Conservation (phyloP, 2,888 invertebrate genomes). For the Autographa pulchrina region DNA sequence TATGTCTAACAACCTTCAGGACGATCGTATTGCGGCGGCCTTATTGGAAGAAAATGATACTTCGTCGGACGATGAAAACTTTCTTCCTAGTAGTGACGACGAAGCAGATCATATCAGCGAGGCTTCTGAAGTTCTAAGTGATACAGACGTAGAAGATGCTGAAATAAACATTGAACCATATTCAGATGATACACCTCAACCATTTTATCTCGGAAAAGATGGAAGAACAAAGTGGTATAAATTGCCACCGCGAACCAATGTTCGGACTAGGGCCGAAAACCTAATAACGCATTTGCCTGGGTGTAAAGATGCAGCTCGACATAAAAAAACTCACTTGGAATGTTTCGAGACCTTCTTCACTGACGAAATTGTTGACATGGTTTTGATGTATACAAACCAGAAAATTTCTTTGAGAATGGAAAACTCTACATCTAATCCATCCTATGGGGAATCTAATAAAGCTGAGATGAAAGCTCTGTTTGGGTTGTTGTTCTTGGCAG, state of each 20-base stretch:
- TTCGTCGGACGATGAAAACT: constrained; percentile 19
- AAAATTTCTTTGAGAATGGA: constrained; percentile 13
- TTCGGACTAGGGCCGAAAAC: constrained; percentile 12
- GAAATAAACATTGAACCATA: neutral
- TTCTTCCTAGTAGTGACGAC: constrained; percentile 17
- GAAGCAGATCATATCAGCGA: constrained; percentile 19
- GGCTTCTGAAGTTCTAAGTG: constrained; percentile 12
- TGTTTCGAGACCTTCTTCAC: constrained; percentile 3
- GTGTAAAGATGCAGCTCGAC: neutral
- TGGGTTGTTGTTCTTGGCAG: constrained; percentile 5
- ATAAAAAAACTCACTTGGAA: neutral
- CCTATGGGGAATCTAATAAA: neutral
- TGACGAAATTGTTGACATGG: constrained; percentile 3
- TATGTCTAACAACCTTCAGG: constrained; percentile 7
- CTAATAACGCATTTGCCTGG: constrained; percentile 7
- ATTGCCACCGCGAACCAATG: neutral
- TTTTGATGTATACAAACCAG: constrained; percentile 1
- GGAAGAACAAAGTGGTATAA: constrained; percentile 12
- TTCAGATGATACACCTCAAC: neutral
- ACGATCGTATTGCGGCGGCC: neutral
- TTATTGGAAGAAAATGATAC: constrained; percentile 16
- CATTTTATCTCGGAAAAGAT: constrained; percentile 17
- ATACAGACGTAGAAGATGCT: neutral
- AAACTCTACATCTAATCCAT: constrained; percentile 8
- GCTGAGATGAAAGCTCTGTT: constrained; percentile 6